These are phyloP conservation scores for Kryptolebias ocellatus DNA, from an alignment of 2,797 vertebrate genomes.

Conservation along the genomic window DNA sequence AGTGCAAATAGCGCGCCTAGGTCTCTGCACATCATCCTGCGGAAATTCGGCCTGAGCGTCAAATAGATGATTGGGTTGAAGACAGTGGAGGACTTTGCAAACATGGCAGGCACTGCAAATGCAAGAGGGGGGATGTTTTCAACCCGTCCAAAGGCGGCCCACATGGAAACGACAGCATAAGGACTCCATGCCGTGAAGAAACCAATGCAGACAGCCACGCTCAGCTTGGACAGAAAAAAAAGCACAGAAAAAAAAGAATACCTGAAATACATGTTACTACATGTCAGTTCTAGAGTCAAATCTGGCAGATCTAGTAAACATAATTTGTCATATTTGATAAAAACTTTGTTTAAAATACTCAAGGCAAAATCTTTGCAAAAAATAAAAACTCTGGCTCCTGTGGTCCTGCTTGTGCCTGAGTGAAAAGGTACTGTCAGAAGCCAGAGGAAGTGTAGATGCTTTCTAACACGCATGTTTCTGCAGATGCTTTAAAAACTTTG, in stretches of 20 bases:
- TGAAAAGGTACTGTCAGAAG: no score
- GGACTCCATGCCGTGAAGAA: constrained; percentile 85
- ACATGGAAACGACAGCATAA: constrained; percentile 84
- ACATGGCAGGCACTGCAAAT: constrained; percentile 83
- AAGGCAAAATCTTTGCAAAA: no score
- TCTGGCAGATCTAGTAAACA: no score
- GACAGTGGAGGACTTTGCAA: constrained; percentile 85
- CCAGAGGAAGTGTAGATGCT: no score
- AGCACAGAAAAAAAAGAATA: not conserved
- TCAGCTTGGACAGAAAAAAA: constrained; percentile 69
- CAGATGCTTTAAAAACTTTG: no score
- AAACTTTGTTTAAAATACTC: no score
- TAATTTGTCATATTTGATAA: no score
- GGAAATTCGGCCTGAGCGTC: constrained; percentile 79
- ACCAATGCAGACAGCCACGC: constrained; percentile 81
- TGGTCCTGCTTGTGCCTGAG: no score
- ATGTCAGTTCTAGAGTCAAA: no score
- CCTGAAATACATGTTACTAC: not conserved
- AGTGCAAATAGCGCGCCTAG: constrained; percentile 55
- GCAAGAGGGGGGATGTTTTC: constrained; percentile 81
- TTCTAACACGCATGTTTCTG: no score
- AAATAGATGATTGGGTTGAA: constrained; percentile 84
- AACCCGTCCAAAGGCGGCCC: constrained; percentile 82
- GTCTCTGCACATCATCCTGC: constrained; percentile 68
- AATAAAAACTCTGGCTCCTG: no score